phyloP scores from a whole-genome alignment of 2,113 vertebrate species.

The Octodon degus region DNA sequence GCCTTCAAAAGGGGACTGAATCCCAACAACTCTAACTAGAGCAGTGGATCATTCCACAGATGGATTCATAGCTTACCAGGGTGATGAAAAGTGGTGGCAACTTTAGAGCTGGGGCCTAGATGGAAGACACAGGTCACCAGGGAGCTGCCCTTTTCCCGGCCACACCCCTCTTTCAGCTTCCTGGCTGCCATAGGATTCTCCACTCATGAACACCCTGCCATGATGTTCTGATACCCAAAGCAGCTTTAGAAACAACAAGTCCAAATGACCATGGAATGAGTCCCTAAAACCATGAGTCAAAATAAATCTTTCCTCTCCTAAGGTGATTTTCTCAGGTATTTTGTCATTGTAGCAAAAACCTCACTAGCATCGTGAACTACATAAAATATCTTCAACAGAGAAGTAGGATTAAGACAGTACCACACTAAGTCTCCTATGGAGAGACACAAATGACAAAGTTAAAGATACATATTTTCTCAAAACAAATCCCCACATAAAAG shows the following conservation, averaged over 20 bases:
- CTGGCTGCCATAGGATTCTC: not conserved
- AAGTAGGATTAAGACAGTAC: not conserved
- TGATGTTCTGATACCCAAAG: not conserved
- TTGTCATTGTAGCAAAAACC: not conserved
- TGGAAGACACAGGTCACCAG: not conserved
- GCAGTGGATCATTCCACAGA: not conserved
- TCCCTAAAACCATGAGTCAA: not conserved
- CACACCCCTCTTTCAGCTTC: not conserved
- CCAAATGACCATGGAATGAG: not conserved
- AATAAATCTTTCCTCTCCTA: not conserved
- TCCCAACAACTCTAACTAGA: not conserved
- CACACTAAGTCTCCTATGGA: not conserved
- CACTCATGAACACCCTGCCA: not conserved
- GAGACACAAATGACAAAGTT: not conserved
- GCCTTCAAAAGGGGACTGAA: not conserved
- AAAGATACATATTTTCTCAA: not conserved
- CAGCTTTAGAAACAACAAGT: not conserved
- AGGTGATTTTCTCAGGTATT: not conserved
- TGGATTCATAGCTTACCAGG: not conserved
- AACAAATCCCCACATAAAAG: slow-evolving; percentile 1
- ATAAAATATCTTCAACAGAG: not conserved
- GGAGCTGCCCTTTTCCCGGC: not conserved
- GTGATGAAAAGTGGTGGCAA: not conserved
- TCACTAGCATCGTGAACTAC: not conserved
- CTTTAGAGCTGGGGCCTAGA: not conserved